Evolutionary conservation across 2,113 vertebrate species (phyloP).

Genomic region (Salvelinus namaycush): DNA sequence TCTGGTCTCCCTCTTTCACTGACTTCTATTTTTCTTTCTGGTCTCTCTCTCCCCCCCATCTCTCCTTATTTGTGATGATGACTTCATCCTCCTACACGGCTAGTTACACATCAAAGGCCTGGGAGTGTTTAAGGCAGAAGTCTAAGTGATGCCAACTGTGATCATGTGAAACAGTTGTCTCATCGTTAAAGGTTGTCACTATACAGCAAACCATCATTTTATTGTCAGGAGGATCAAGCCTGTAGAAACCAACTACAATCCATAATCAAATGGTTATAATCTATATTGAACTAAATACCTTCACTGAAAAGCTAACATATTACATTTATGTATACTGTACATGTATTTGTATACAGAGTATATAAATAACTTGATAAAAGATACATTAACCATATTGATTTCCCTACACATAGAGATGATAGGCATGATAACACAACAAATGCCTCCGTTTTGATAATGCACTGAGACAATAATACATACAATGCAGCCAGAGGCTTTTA

Average conservation of each 20-base stretch:
- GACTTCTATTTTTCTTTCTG: neutral
- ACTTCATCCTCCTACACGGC: neutral
- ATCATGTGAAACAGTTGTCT: neutral
- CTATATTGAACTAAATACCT: no score
- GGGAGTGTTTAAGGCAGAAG: neutral
- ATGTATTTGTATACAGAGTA: no score
- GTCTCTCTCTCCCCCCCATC: neutral
- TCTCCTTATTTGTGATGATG: neutral
- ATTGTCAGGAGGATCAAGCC: no score
- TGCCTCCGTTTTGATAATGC: no score
- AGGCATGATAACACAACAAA: neutral
- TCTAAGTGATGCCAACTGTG: neutral
- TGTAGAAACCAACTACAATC: no score
- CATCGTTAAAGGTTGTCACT: no score
- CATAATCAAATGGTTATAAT: no score
- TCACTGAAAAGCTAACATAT: neutral
- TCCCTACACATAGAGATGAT: neutral
- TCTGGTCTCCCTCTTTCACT: neutral
- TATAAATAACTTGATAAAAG: no score
- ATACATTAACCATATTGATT: no score
- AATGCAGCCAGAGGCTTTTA: no score
- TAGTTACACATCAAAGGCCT: neutral
- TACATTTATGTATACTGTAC: neutral
- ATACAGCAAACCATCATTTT: no score
- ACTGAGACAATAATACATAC: no score